A percentile compares a stretch with the other conserved stretches of the same genome.
phyloP scores from a whole-genome alignment of 2,113 vertebrate genomes.

The Tricholaema leucomelas region DNA sequence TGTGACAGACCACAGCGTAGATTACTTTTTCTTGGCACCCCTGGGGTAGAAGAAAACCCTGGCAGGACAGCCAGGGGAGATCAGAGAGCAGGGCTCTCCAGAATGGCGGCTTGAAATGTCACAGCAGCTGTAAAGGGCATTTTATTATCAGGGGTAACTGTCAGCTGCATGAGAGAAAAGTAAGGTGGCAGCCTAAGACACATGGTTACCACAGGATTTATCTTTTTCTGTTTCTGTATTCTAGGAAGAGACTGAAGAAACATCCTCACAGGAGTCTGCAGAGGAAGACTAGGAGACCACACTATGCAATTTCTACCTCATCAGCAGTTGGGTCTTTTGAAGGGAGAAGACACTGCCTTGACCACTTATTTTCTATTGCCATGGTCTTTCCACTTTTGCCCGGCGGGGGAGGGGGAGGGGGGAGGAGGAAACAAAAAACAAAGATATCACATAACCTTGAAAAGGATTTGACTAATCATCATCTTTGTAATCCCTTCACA shows the following conservation, averaged over 20 bases:
- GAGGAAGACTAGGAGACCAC: slow-evolving; percentile 88
- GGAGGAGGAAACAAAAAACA: neutral
- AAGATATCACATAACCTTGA: slow-evolving; percentile 72
- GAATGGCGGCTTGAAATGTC: neutral
- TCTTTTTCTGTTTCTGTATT: slow-evolving; percentile 57
- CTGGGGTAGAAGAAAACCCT: neutral
- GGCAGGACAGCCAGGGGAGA: neutral
- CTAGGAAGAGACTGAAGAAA: slow-evolving; percentile 88
- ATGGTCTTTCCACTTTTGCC: slow-evolving; percentile 81
- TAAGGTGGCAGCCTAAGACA: neutral
- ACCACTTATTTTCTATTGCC: slow-evolving; percentile 88
- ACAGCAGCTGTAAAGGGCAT: neutral
- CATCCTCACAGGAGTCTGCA: slow-evolving; percentile 86
- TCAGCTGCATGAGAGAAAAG: fast-evolving
- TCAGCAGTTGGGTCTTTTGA: slow-evolving; percentile 92
- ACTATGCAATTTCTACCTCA: slow-evolving; percentile 91
- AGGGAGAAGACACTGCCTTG: slow-evolving; percentile 92
- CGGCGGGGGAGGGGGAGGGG: slow-evolving; percentile 40
- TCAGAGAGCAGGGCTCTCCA: neutral
- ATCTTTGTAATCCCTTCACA: slow-evolving; percentile 81
- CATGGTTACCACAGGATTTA: neutral
- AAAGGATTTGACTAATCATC: slow-evolving; percentile 82
- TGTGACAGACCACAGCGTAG: neutral
- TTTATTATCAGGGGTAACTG: neutral
- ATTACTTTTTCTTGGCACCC: neutral